phyloP scores from a whole-genome alignment of 2,113 vertebrate species.

The Daubentonia madagascariensis region DNA sequence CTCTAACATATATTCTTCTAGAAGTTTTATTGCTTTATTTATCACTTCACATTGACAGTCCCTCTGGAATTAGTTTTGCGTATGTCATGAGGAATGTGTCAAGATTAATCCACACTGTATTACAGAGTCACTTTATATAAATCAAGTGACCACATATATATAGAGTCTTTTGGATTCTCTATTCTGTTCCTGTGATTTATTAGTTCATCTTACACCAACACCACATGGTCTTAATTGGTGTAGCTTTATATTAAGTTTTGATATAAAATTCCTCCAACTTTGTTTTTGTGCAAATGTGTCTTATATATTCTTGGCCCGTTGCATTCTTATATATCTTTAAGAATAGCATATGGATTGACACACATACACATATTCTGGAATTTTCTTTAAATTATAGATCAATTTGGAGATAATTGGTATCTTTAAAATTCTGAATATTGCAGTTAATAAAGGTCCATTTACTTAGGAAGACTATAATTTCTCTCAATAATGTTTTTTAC shows the following conservation, averaged over 20 bases:
- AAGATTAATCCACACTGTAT: slow-evolving; percentile 18
- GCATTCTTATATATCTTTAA: neutral
- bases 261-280: slow-evolving; percentile 7
- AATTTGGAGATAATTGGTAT: slow-evolving; percentile 4
- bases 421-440: neutral
- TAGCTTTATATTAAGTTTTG: slow-evolving; percentile 32
- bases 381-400: slow-evolving; percentile 37
- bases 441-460: slow-evolving; percentile 8
- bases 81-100: slow-evolving; percentile 47
- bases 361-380: neutral
- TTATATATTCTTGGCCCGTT: neutral
- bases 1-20: slow-evolving; percentile 35
- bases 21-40: slow-evolving; percentile 51
- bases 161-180: neutral
- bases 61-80: slow-evolving; percentile 56
- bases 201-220: neutral
- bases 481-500: neutral
- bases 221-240: slow-evolving; percentile 2
- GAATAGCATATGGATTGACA: neutral
- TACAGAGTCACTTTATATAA: slow-evolving; percentile 19
- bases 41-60: slow-evolving; percentile 59
- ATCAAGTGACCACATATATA: neutral
- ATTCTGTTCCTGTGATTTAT: slow-evolving; percentile 32
- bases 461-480: neutral
- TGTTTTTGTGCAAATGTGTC: neutral